Conservation (phyloP, 2,797 vertebrate species). For the Myotis findleyi region DNA sequence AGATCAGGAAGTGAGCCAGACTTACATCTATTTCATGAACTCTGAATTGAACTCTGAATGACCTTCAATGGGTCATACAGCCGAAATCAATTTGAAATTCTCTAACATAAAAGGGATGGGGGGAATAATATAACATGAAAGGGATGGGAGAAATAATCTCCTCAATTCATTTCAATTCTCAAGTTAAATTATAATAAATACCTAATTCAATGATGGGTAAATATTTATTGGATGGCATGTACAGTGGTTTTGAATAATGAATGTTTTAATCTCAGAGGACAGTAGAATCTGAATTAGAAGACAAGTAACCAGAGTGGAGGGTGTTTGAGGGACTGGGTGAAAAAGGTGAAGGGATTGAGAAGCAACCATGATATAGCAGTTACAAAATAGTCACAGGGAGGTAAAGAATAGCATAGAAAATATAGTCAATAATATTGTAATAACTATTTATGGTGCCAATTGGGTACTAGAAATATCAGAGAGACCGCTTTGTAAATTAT, state of each 20-base stretch:
- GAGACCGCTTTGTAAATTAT: not conserved
- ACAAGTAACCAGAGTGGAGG: not conserved
- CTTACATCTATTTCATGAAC: not conserved
- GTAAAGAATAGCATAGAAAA: not conserved
- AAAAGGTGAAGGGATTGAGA: not conserved
- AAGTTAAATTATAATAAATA: constrained; percentile 50
- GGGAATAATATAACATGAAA: not conserved
- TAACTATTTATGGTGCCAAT: not conserved
- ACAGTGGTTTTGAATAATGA: constrained; percentile 16
- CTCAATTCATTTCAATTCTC: constrained; percentile 32
- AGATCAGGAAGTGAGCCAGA: not conserved
- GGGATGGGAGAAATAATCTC: constrained; percentile 1
- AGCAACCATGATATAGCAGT: too few species aligned
- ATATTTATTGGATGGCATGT: not conserved
- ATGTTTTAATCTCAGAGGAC: not conserved
- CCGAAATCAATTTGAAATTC: not conserved
- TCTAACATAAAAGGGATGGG: constrained; percentile 36
- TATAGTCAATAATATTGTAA: not conserved
- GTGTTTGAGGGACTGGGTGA: not conserved
- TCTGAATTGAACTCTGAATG: not conserved
- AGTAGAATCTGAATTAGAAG: constrained; percentile 24
- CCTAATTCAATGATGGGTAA: not conserved
- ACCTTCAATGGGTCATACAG: constrained; percentile 29
- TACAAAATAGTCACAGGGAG: not conserved
- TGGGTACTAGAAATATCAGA: not conserved